Percentiles rank a stretch among this genome's conserved stretches.
Conservation (phyloP, 2,888 invertebrate genomes). For the Dasysyrphus tricinctus region DNA sequence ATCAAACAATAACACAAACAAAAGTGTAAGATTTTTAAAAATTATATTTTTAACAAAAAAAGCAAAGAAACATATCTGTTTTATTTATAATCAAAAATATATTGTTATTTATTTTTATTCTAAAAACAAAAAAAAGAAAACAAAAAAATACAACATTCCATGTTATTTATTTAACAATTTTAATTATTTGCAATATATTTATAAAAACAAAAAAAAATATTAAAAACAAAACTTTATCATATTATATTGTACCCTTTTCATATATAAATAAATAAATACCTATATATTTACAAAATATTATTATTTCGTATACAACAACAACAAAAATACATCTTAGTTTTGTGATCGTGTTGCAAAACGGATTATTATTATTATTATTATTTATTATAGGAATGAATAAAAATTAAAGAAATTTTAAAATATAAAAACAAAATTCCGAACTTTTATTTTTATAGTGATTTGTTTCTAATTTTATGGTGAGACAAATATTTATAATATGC, state of each 20-base stretch:
- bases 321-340: conserved; percentile 38
- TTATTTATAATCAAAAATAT: conserved; percentile 74
- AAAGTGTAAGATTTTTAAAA: conserved; percentile 46
- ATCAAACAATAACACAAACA: conserved; percentile 38
- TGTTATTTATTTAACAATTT: conserved; percentile 72
- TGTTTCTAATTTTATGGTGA: not conserved
- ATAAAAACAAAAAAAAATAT: conserved; percentile 61
- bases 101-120: conserved; percentile 75
- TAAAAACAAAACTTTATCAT: conserved; percentile 46
- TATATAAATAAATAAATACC: conserved; percentile 34
- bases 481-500: conserved; percentile 1
- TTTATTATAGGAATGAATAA: conserved; percentile 70
- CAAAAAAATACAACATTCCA: conserved; percentile 60
- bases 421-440: conserved; percentile 20
- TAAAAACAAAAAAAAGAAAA: conserved; percentile 42
- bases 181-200: conserved; percentile 73
- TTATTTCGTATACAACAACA: conserved; percentile 67
- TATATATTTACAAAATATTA: conserved; percentile 68
- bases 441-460: not conserved
- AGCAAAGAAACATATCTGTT: conserved; percentile 36
- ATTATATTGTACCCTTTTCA: conserved; percentile 9
- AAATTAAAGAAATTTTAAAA: conserved; percentile 54
- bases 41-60: conserved; percentile 61
- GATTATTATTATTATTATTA: conserved; percentile 67
- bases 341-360: conserved; percentile 58